A percentile compares a stretch with the other conserved stretches of the same genome.
phyloP scores from a whole-genome alignment of 2,888 invertebrate species.

The Caradrina clavipalpis region DNA sequence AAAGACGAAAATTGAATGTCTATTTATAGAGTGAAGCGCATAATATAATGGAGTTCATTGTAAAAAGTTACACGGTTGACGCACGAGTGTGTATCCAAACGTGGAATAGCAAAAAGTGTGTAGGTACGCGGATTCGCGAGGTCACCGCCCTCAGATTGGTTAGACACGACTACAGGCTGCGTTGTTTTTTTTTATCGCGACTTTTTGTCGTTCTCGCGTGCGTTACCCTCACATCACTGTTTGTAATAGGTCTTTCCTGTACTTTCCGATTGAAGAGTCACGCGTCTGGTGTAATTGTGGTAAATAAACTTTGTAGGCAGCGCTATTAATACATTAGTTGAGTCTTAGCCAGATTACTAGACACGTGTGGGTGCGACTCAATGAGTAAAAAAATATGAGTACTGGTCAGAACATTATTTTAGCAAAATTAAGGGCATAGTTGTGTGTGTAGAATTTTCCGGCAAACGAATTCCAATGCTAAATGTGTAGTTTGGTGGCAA shows the following conservation, averaged over 20 bases:
- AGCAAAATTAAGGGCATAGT: neutral
- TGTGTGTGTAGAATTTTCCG: neutral
- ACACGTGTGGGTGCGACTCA: slow-evolving; percentile 43
- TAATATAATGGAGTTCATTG: slow-evolving; percentile 55
- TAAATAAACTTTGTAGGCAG: slow-evolving; percentile 57
- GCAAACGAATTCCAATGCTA: too few species aligned
- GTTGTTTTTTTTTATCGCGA: slow-evolving; percentile 77
- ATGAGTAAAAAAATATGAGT: slow-evolving; percentile 36
- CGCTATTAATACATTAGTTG: slow-evolving; percentile 61
- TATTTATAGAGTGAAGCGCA: slow-evolving; percentile 50
- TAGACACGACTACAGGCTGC: slow-evolving; percentile 76
- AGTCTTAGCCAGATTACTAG: slow-evolving; percentile 58
- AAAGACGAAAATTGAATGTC: slow-evolving; percentile 32
- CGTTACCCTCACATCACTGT: slow-evolving; percentile 79
- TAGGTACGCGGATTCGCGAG: slow-evolving; percentile 83
- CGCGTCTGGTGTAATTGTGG: slow-evolving; percentile 42
- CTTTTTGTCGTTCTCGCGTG: slow-evolving; percentile 84
- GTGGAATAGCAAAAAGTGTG: slow-evolving; percentile 69
- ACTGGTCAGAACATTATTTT: slow-evolving; percentile 39
- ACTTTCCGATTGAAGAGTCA: slow-evolving; percentile 47
- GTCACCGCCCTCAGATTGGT: slow-evolving; percentile 84
- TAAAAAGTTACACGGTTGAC: slow-evolving; percentile 65
- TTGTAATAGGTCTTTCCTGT: slow-evolving; percentile 59
- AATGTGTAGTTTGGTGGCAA: too few species aligned
- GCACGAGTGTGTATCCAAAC: slow-evolving; percentile 65